Evolutionary conservation across 2,888 invertebrate species (phyloP), one percentile per base, ranked within the genome.

Genomic region (Neocrepidodera transversa): DNA sequence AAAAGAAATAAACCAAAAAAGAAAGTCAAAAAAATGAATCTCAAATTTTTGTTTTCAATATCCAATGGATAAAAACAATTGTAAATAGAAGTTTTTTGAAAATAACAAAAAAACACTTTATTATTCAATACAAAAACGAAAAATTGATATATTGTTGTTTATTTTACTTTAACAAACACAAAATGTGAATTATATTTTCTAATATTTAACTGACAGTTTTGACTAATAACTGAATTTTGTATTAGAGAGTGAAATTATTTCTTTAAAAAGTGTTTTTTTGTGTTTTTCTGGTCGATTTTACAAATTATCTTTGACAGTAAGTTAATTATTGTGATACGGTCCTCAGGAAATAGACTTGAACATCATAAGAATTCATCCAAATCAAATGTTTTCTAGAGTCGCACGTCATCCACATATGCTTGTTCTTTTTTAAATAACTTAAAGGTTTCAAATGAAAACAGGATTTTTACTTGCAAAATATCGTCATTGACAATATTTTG

Each of bases 281-380:
- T n/a, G 38, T 28, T 42, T 13, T 30, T 42, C 30, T 16, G 55
- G 52, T 49, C 43, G 45, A 48, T 53, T 53, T 23, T 23, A 6
- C 30, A 26, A 14, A 42, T 53, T 57, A 36, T 54, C 59, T 62
- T 55, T 60, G 62, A 66, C 69, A 68, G 68, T 71, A 67, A 65
- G 66, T 72, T 67, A 74, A 76, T 68, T 71, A 70, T 68, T 79
- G 80, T 80, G 80, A 80, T 80, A 80, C 76, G 76, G 76, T 79
- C 79, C 79, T 80, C 80, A 80, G 80, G 80, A 77, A 76, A 73
- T 70, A 71, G 68, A 70, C 74, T 73, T 69, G 75, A 72, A 74
- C 75, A 74, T 78, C 75, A 73, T 74, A 57, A 64, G 56, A 62
- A 63, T 70, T 73, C 71, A 75, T 74, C 66, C 66, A 70, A 76